phyloP scores from a whole-genome alignment of 2,113 vertebrate genomes.

The Megalops atlanticus region DNA sequence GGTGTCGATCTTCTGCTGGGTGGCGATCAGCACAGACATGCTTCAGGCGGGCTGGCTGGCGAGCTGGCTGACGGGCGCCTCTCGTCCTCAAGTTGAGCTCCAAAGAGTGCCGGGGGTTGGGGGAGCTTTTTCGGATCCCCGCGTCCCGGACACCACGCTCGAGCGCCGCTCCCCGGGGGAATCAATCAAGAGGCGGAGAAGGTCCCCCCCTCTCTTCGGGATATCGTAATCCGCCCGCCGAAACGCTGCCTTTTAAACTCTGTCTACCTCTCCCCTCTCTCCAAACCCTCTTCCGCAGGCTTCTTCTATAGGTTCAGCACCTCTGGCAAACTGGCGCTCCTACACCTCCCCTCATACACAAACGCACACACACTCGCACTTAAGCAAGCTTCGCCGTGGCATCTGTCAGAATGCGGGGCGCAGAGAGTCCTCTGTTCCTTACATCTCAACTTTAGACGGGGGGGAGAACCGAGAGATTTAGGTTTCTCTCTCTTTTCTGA shows the following conservation, averaged over 20 bases:
- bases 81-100: not conserved
- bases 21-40: conserved; percentile 66
- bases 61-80: not conserved
- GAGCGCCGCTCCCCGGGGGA: conserved; percentile 36
- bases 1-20: conserved; percentile 61
- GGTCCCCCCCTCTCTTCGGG: conserved; percentile 35
- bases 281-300: not conserved
- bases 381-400: conserved; percentile 31
- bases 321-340: conserved; percentile 49
- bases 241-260: conserved; percentile 44
- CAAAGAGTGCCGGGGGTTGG: conserved; percentile 10
- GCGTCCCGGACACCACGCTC: not conserved
- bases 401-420: conserved; percentile 45
- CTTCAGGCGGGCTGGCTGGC: conserved; percentile 45
- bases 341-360: conserved; percentile 18
- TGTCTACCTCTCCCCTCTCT: conserved; percentile 5
- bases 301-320: conserved; percentile 39
- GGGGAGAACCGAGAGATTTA: not conserved
- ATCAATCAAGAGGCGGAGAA: conserved; percentile 57
- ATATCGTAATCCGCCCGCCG: conserved; percentile 44
- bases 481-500: not conserved
- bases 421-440: conserved; percentile 45
- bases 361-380: conserved; percentile 37
- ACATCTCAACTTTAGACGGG: conserved; percentile 35
- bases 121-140: conserved; percentile 9